Percentiles rank a stretch among this genome's conserved stretches.
Conservation (phyloP, 2,888 invertebrate genomes). For the Monochamus alternatus region DNA sequence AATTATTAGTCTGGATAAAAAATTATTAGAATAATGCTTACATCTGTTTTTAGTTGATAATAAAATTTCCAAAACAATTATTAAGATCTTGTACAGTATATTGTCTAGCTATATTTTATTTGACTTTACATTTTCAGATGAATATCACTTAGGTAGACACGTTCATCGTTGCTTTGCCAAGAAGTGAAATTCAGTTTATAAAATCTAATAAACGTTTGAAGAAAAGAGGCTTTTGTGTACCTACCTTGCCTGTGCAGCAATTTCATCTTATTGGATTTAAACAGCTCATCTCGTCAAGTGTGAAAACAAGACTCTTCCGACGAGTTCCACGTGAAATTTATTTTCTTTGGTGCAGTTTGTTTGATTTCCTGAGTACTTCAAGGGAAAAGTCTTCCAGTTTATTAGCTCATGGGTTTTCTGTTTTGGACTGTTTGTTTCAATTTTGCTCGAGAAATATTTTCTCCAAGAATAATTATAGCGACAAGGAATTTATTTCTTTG, state of each 20-base stretch:
- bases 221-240: background rate
- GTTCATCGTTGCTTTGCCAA: too few relatives aligned
- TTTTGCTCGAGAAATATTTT: constrained; percentile 8
- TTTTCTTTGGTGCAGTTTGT: constrained; percentile 24
- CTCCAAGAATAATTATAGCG: background rate
- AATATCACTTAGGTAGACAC: too few relatives aligned
- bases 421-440: constrained; percentile 19
- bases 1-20: too few relatives aligned
- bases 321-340: constrained; percentile 11
- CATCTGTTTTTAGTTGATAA: too few relatives aligned
- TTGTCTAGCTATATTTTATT: too few relatives aligned
- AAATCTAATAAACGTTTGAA: too few relatives aligned
- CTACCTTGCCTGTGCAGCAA: too few relatives aligned
- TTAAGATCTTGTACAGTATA: too few relatives aligned
- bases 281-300: background rate
- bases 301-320: constrained; percentile 8
- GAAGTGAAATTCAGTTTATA: too few relatives aligned
- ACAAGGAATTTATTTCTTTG: background rate
- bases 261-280: constrained; percentile 1
- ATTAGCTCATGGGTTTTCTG: constrained; percentile 10
- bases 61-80: too few relatives aligned
- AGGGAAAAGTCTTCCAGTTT: constrained; percentile 1
- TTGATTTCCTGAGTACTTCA: constrained; percentile 19
- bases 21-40: too few relatives aligned
- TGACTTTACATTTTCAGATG: too few relatives aligned